Evolutionary conservation across 2,888 invertebrate genomes (phyloP), one percentile per base, ranked within the genome.

Genomic region (Corythucha ciliata): DNA sequence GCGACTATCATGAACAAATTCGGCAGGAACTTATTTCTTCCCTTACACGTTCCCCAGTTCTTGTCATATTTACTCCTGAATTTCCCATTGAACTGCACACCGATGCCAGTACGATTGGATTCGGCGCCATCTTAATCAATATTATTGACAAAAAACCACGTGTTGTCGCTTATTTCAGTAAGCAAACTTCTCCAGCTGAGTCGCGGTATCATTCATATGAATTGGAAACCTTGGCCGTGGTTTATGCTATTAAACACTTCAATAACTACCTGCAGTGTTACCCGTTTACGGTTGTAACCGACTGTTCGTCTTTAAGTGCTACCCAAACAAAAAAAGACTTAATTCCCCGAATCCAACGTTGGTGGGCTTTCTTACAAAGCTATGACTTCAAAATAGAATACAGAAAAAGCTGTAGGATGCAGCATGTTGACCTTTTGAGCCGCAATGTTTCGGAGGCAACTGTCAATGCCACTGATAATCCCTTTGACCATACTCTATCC

Each of bases 341-440:
- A 1, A 14, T 57, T 53, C 63, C 62, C 29, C 44, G 48, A 46
- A 62, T 65, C 52, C 62, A 62, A 0, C 46, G 65, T 0, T 65
- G 65, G 64, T 65, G 65, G 64, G 32, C 60, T 1, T 62, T 62
- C 34, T 44, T 64, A 22, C 59, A 60, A 40, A 61, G 62, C 27
- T 61, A 54, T 42, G 47, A 58, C n/a, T 59, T 59, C 48, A 20
- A 26, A 2, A 56, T 62, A 8, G 58, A 63, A 42, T 61, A 59
- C 42, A 44, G 60, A n/a, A 51, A 58, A 12, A 60, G 60, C 27
- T 26, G 29, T 27, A 42, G 45, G 5, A 65, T 65, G 64, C 14
- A 56, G 2, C 66, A 65, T 36, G 63, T 63, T 1, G 64, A 65
- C 36, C 63, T 63, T 2, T 56, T 66, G 2, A 63, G 63, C 51